Conservation (phyloP, 37 sponge, comb jelly and placozoan species). For the Dysidea cf. avara region DNA sequence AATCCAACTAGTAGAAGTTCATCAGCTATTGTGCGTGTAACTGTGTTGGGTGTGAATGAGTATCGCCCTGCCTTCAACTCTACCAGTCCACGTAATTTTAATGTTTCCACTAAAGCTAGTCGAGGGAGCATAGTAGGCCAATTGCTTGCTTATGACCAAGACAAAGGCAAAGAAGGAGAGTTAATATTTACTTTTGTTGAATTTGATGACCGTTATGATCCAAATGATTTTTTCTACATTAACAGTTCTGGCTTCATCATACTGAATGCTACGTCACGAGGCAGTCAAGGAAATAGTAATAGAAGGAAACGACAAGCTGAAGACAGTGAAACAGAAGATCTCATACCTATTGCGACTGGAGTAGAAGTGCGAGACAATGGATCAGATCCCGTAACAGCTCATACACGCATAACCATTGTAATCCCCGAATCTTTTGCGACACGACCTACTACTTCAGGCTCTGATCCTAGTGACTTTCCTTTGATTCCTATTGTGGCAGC, state of each 20-base stretch:
- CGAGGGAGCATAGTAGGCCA: constrained; percentile 10
- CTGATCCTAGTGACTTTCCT: too few species aligned
- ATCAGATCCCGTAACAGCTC: too few species aligned
- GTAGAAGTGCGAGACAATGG: background rate
- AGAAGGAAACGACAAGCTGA: background rate
- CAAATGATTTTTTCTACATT: constrained; percentile 2
- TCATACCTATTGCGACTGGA: background rate
- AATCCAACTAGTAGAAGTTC: too few species aligned
- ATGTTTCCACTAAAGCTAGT: too few species aligned
- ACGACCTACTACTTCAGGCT: too few species aligned
- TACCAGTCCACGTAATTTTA: too few species aligned
- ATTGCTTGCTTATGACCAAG: constrained; percentile 43
- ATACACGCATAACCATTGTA: too few species aligned
- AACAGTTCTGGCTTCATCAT: constrained; percentile 27
- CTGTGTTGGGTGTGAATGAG: too few species aligned
- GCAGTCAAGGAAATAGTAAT: background rate
- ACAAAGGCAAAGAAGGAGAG: constrained; percentile 25
- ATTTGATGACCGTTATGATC: background rate
- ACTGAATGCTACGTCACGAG: constrained; percentile 4
- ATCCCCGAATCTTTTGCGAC: too few species aligned
- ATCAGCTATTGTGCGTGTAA: too few species aligned
- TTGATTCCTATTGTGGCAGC: background rate
- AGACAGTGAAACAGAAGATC: background rate
- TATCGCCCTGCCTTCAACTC: too few species aligned
- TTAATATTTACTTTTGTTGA: constrained; percentile 14